Percentiles rank a stretch among this genome's conserved stretches.
phyloP scores from a whole-genome alignment of 2,797 vertebrate genomes.

The Sebastes steindachneri region DNA sequence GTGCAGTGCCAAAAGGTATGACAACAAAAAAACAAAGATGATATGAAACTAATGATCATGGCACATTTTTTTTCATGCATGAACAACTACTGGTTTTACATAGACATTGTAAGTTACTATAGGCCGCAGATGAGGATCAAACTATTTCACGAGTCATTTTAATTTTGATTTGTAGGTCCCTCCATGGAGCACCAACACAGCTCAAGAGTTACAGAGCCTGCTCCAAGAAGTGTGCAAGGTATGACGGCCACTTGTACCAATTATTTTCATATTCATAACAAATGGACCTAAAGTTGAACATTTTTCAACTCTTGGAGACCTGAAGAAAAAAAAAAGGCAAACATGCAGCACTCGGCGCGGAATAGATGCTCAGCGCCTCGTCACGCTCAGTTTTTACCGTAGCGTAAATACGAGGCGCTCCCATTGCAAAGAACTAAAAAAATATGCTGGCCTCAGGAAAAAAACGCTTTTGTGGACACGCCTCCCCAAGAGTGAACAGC shows the following conservation, averaged over 20 bases:
- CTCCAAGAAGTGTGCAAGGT: slow-evolving; percentile 80
- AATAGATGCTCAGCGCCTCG: no score
- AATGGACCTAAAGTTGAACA: not conserved
- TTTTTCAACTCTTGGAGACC: no score
- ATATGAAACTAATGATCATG: not conserved
- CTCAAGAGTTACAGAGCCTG: slow-evolving; percentile 77
- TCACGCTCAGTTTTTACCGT: no score
- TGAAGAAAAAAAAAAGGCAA: no score
- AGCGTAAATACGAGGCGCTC: no score
- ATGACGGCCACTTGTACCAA: not conserved
- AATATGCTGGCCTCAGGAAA: no score
- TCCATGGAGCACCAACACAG: slow-evolving; percentile 83
- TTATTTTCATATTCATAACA: not conserved
- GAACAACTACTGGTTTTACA: not conserved
- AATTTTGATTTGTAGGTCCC: slow-evolving; percentile 63
- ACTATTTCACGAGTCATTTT: not conserved
- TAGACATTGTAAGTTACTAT: not conserved
- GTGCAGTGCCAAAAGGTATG: slow-evolving; percentile 82
- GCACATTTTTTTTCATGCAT: not conserved
- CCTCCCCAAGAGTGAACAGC: not conserved
- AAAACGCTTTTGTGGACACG: no score
- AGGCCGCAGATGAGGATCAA: not conserved
- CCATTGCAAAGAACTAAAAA: no score
- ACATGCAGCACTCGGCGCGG: no score
- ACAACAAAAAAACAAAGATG: not conserved